A percentile compares a stretch with the other conserved stretches of the same genome.
phyloP scores from a whole-genome alignment of 30 jellyfish, hydroid and myxozoan genomes.

The Cassiopea andromeda region DNA sequence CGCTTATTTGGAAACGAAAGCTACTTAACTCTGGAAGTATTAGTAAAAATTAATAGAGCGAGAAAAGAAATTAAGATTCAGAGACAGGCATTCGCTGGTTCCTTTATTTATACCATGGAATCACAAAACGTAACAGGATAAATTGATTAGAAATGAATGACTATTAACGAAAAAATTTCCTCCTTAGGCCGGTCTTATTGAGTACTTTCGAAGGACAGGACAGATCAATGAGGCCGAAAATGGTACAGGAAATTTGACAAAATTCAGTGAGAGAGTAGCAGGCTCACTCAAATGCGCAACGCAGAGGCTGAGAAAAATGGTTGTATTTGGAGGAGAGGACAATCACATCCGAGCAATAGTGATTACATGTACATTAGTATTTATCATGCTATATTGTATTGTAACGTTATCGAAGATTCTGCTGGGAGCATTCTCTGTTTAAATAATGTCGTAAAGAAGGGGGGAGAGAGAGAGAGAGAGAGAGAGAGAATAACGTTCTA shows the following conservation, averaged over 20 bases:
- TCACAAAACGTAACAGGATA: too few relatives aligned
- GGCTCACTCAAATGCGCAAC: slow-evolving; percentile 5
- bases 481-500: too few relatives aligned
- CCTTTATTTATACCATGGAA: too few relatives aligned
- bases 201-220: slow-evolving; percentile 22
- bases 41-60: too few relatives aligned
- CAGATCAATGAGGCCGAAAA: background rate
- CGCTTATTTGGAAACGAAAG: too few relatives aligned
- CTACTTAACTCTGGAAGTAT: too few relatives aligned
- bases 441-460: background rate
- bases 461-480: background rate
- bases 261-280: background rate
- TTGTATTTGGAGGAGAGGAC: background rate
- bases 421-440: background rate
- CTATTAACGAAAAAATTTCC: background rate
- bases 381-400: background rate
- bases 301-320: background rate
- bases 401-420: background rate
- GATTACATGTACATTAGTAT: background rate
- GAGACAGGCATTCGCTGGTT: too few relatives aligned
- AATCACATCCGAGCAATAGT: slow-evolving; percentile 1
- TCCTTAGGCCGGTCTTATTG: slow-evolving; percentile 24
- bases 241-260: background rate
- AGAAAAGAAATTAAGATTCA: too few relatives aligned
- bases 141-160: too few relatives aligned